phyloP scores from a whole-genome alignment of 2,797 vertebrate genomes.

The Chloroceryle inda region DNA sequence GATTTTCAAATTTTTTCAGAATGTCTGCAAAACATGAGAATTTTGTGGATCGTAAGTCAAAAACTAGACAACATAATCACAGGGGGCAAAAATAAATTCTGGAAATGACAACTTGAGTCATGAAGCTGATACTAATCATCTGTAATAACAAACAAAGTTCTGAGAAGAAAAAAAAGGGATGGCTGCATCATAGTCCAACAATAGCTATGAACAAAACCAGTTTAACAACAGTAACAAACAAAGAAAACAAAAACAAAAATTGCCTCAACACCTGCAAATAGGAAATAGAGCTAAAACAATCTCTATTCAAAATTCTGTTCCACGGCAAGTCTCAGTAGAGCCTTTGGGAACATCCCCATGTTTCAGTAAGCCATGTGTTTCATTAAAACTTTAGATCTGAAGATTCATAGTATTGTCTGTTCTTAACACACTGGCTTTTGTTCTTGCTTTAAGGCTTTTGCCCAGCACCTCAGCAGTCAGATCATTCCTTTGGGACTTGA shows the following conservation, averaged over 20 bases:
- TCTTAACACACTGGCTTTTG: conserved; percentile 6
- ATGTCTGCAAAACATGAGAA: background rate
- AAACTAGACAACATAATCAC: background rate
- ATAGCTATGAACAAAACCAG: background rate
- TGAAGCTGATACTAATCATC: background rate
- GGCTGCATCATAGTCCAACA: background rate
- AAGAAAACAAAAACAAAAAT: background rate
- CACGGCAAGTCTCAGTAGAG: background rate
- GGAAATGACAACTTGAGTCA: background rate
- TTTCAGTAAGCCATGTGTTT: background rate
- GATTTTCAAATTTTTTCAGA: background rate
- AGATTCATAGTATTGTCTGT: background rate
- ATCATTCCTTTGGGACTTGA: background rate
- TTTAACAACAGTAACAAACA: background rate
- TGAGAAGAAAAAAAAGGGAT: background rate
- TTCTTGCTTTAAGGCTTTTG: background rate
- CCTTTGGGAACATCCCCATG: background rate
- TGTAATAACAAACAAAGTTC: background rate
- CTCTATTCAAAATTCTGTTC: conserved; percentile 5
- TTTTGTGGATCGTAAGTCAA: background rate
- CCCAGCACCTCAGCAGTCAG: background rate
- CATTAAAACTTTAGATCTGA: background rate
- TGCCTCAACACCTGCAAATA: accelerated
- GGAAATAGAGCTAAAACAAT: background rate
- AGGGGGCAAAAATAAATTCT: background rate